Evolutionary conservation across 2,888 invertebrate species (phyloP).

Genomic region (Elmis aenea): DNA sequence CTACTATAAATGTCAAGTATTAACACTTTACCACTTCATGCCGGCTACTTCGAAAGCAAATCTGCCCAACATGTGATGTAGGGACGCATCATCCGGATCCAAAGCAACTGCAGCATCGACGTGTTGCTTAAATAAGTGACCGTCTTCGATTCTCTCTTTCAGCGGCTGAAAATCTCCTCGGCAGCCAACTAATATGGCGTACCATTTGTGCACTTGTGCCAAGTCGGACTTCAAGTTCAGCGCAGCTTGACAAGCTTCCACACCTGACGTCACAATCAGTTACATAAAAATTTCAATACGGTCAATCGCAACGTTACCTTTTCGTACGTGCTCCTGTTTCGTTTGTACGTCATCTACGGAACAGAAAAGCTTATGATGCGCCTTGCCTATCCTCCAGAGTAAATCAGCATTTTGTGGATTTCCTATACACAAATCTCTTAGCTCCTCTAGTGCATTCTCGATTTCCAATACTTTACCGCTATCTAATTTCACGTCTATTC

Average conservation of each 20-base stretch:
- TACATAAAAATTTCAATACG: neutral
- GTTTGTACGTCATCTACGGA: constrained; percentile 23
- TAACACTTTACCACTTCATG: constrained; percentile 35
- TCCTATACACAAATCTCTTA: constrained; percentile 35
- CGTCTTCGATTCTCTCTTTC: constrained; percentile 62
- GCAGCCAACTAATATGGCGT: constrained; percentile 62
- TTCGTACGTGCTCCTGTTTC: constrained; percentile 32
- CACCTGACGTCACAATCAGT: constrained; percentile 44
- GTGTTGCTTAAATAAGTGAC: constrained; percentile 62
- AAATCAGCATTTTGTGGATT: constrained; percentile 37
- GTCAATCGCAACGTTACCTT: constrained; percentile 30
- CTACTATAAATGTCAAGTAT: neutral
- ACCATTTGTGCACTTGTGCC: constrained; percentile 68
- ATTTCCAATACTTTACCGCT: constrained; percentile 26
- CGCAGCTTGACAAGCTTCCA: constrained; percentile 53
- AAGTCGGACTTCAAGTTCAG: constrained; percentile 49
- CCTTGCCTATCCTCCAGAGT: constrained; percentile 41
- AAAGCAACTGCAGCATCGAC: constrained; percentile 59
- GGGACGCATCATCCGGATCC: constrained; percentile 55
- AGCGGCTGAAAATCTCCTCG: constrained; percentile 56
- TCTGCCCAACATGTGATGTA: constrained; percentile 65
- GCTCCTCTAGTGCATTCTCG: constrained; percentile 28
- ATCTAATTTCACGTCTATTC: constrained; percentile 36
- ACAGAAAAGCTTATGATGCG: constrained; percentile 34
- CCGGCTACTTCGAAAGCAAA: constrained; percentile 60